Evolutionary conservation across 2,797 vertebrate species (phyloP).

Genomic region (Brotula barbata): DNA sequence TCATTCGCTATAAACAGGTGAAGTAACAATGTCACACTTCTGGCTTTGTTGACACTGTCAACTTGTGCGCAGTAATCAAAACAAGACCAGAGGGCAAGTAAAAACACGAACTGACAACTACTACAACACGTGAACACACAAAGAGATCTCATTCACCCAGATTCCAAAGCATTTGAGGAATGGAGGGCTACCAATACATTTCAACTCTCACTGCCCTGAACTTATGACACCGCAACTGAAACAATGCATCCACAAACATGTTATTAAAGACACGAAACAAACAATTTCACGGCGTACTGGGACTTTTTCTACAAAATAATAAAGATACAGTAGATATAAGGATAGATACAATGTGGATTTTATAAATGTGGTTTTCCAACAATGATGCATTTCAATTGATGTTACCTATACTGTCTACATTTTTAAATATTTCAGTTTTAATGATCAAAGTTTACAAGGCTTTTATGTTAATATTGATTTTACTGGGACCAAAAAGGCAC

Average conservation of each 20-base stretch:
- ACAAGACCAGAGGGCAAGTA: slow-evolving; percentile 39
- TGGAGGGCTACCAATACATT: not conserved
- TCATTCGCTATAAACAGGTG: slow-evolving; percentile 14
- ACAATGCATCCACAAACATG: slow-evolving; percentile 7
- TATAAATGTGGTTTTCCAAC: not conserved
- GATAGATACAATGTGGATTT: not conserved
- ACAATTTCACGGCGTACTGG: not conserved
- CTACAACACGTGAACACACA: slow-evolving; percentile 17
- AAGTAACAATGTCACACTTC: slow-evolving; percentile 44
- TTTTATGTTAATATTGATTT: too few species aligned
- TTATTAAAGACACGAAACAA: too few species aligned
- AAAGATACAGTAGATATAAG: not conserved
- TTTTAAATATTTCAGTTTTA: not conserved
- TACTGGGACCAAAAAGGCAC: too few species aligned
- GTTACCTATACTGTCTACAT: not conserved
- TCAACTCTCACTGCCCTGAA: slow-evolving; percentile 39
- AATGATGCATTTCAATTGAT: not conserved
- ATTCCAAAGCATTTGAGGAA: slow-evolving; percentile 3
- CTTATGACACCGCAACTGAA: slow-evolving; percentile 35
- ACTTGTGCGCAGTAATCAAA: slow-evolving; percentile 34
- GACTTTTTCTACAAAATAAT: not conserved
- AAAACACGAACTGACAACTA: slow-evolving; percentile 45
- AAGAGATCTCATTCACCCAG: slow-evolving; percentile 24
- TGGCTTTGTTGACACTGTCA: slow-evolving; percentile 43
- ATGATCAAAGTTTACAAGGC: too few species aligned